Base-by-base conservation (phyloP, 1,140 invertebrate species). In the Dendroctonus valens region DNA sequence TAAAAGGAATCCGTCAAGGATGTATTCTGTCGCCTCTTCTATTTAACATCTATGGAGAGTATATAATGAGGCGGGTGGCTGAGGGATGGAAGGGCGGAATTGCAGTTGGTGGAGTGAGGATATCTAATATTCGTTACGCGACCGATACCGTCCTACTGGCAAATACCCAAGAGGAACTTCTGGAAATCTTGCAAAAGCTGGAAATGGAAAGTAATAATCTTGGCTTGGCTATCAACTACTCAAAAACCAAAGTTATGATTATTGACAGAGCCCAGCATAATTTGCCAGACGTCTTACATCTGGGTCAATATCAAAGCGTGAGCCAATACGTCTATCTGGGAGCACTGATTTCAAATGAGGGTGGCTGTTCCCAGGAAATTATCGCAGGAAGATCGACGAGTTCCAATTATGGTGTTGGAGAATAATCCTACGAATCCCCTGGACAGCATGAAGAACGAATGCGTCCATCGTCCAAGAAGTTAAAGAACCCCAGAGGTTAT, bases 1-100 rank as follows among this genome's bases (percentile, higher is more conserved):
- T 8, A n/a, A 44, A 44, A 44, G 42, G 42, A 44, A n/a, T 44
- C 42, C 42, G 42, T 7, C 7, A 44, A n/a, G 0, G n/a, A 44
- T 44, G 42, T n/a, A 44, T 44, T n/a, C n/a, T 44, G 42, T 44
- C 42, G 42, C 42, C 42, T n/a, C 7, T 44, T 44, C 42, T 44
- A n/a, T 44, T 44, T 44, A 0, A 44, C 42, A 44, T 44, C 42
- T 44, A 44, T 44, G 42, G 42, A 44, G 42, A 44, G n/a, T n/a
- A 44, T 44, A 44, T 44, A 7, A 44, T 44, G 7, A 44, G 42
- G n/a, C 7, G 42, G 42, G 42, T 44, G 42, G 42, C 42, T 8
- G 42, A 44, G 42, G 42, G n/a, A 44, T 44, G 42, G 42, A 44
- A 44, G n/a, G n/a, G n/a, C n/a, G n/a, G n/a, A n/a, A n/a, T n/a